Evolutionary conservation across 2,888 invertebrate genomes (phyloP), one percentile per base, ranked within the genome.

Genomic region (Caenorhabditis macrosperma): DNA sequence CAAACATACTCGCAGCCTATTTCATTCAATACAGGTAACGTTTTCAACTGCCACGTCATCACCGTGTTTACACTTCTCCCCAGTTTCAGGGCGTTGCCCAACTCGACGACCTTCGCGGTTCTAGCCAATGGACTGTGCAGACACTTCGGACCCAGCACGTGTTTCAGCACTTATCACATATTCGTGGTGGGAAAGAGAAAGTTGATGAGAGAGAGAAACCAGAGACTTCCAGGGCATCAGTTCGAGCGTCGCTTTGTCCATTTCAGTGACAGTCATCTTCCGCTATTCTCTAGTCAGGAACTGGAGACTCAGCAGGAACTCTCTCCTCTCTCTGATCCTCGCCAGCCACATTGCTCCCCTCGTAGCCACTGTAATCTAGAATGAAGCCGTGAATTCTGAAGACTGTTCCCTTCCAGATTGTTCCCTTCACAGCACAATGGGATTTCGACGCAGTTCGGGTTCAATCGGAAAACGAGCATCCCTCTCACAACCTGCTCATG

Each of bases 51-150:
- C 52, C n/a, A 28, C 28, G 28, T 52, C 26, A 26, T 52, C n/a
- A n/a, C n/a, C 46, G 20, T 46, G 46, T 46, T 46, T 46, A 10
- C 33, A n/a, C 33, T 33, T 7, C 26, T 28, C 38, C 24, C 44
- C 17, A 35, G 41, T 63, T 72, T 64, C 72, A 72, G 72, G 22
- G 72, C 72, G 28, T 38, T 72, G 15, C 72, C 72, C 57, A 72
- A 72, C 46, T 57, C 72, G 28, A 72, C 72, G 15, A 72, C 72
- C 12, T 35, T 72, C 22, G 72, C 72, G n/a, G 72, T 72, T n/a
- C 57, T 72, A 17, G 72, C 72, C 2, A 64, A 57, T 26, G 72
- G 72, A 10, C 50, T 64, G 10, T 72, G 72, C 30, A 46, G 72
- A 15, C 63, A 57, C n/a, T 72, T 72, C 24, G 72, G 72, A 24